Base-by-base conservation (phyloP, 2,797 vertebrate genomes). In the Urosaurus nigricauda region DNA sequence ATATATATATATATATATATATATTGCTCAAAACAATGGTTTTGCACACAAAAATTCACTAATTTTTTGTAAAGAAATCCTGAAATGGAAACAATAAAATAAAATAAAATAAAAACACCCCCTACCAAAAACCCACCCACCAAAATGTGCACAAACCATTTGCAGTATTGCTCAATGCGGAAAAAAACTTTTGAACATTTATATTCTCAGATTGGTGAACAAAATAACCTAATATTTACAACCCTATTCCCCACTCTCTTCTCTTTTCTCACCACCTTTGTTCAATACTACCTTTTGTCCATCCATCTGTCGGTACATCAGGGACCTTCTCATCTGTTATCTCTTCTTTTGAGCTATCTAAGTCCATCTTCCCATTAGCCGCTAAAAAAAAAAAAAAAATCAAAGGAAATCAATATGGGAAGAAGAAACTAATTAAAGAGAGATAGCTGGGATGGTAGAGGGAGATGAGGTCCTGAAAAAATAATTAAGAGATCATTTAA, bases 261-360 rank as follows among this genome's bases (percentile, higher is more conserved):
- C 16, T 7, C 40, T 13, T 83, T 77, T 77, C 26, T 24, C n/a
- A 75, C 19, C 58, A 70, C 4, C n/a, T 26, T 58, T 4, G 68
- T 58, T 79, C 65, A 81, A 17, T 88, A 35, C 37, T 29, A 85
- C 83, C 77, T 88, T 71, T 73, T n/a, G 37, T 71, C 82, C 35
- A 84, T 29, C 37, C 51, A 73, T 84, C 65, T 79, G 43, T 21
- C 9, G 47, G 71, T 79, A 88, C 26, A 9, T 17, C 13, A 13
- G 75, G 68, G 4, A 79, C 2, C 29, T 17, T 73, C 56, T 35
- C 75, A 32, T 3, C 9, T 2, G 2, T 37, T 47, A 16, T 79
- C 29, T 16, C 37, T 47, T n/a, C 32, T 65, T 79, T 47, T 37
- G 24, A 35, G 29, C 60, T 13, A 40, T 60, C 75, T 65, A 58